Evolutionary conservation across 1,140 invertebrate genomes (phyloP), one percentile per base, ranked within the genome.

Genomic region (Coenobita brevimanus): DNA sequence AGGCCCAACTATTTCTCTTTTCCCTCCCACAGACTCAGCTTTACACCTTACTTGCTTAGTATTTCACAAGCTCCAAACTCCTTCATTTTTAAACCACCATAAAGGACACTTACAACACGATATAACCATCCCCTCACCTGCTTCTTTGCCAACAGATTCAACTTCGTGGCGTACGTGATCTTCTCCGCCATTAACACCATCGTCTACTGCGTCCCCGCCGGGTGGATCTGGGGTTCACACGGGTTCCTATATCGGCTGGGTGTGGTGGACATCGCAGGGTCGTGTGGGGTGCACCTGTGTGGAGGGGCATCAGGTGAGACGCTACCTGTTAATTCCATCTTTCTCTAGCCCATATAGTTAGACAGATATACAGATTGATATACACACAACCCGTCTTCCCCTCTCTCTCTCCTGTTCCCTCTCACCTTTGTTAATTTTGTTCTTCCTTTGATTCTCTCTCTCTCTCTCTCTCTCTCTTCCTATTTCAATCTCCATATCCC

Each of bases 191-290:
- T 98, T 0, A 98, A 98, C 91, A 98, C 97, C 0, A 93, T 97
- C 0, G 96, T 98, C 0, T 98, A 98, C 92, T 98, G 97, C 91
- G 94, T 99, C 83, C 97, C 97, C 0, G 97, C 97, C n/a, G 96
- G 97, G n/a, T 97, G 97, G 97, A 94, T 97, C 64, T 98, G 96
- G 97, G 96, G 96, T 0, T 94, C 96, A 64, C 96, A 97, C 90
- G 97, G 97, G 8, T 97, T 98, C 91, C 93, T 98, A 0, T 95
- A 96, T 84, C 94, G 95, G 69, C 89, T 98, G 89, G 97, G 97
- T 0, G 96, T 94, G 3, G 96, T 98, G 1, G 97, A 98, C 91
- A 97, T 97, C 73, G 97, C 97, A 3, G 97, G 97, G 4, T 97
- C 96, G n/a, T 97, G 97, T 10, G 96, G 96, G 13, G 97, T 99